phyloP scores from a whole-genome alignment of 2,113 vertebrate species.

The Oncorhynchus kisutch region DNA sequence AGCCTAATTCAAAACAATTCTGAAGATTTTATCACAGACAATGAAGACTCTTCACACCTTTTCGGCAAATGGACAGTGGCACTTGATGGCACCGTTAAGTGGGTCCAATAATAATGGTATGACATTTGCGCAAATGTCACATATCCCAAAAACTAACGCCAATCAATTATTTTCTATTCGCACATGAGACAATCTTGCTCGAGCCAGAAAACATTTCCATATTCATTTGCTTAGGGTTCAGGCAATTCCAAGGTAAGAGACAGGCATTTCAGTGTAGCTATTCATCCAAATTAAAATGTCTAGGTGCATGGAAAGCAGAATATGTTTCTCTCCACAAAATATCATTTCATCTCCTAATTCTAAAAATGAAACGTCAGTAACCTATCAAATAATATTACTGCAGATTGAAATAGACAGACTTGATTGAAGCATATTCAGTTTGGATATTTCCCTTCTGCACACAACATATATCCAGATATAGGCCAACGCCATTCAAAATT shows the following conservation, averaged over 20 bases:
- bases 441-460: no score
- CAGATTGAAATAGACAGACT: background rate
- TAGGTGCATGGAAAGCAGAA: no score
- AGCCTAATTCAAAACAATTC: background rate
- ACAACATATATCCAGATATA: background rate
- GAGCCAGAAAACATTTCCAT: background rate
- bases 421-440: background rate
- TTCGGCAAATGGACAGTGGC: background rate
- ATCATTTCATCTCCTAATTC: background rate
- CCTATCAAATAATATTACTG: background rate
- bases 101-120: background rate
- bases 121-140: background rate
- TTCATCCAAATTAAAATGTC: no score
- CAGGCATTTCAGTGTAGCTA: background rate
- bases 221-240: background rate
- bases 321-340: no score
- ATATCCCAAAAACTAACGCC: no score
- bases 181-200: no score
- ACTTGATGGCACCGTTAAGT: no score
- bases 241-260: background rate
- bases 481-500: no score
- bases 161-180: no score
- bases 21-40: background rate
- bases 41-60: background rate
- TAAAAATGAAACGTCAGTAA: background rate